A percentile compares a stretch with the other conserved stretches of the same genome.
These are phyloP conservation scores for Lathamus discolor DNA, from an alignment of 2,113 vertebrate species.

Conservation along the genomic window DNA sequence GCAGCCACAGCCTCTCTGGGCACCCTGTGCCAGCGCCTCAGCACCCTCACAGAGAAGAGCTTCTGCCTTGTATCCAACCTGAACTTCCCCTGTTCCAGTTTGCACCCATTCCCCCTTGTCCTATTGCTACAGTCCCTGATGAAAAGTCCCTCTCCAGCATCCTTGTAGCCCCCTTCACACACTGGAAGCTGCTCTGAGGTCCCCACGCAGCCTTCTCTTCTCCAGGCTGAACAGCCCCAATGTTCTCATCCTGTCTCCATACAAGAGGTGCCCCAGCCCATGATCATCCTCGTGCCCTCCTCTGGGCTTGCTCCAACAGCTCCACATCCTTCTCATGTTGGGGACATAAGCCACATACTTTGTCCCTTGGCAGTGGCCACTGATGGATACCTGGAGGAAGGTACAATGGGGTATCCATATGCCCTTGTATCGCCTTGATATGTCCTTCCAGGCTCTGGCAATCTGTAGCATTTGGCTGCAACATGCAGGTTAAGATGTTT, in stretches of 20 bases:
- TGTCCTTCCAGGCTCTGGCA: background rate
- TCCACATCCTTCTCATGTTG: background rate
- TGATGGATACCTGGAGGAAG: background rate
- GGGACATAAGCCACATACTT: background rate
- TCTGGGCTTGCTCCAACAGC: background rate
- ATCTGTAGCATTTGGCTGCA: background rate
- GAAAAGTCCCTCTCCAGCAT: no score
- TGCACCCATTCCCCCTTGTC: no score
- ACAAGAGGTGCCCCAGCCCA: background rate
- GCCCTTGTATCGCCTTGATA: background rate
- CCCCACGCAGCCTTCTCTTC: no score
- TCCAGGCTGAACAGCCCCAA: no score
- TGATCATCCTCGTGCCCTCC: background rate
- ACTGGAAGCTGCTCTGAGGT: no score
- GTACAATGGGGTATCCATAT: background rate
- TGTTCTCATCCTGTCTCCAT: background rate
- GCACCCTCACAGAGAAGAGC: no score
- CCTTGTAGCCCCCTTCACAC: no score
- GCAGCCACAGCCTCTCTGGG: no score
- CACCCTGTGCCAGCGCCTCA: no score
- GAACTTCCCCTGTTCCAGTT: no score
- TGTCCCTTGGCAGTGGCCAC: background rate
- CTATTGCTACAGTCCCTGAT: no score
- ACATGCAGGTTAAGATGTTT: background rate
- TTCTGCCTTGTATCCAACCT: no score